Percentiles rank a stretch among this genome's conserved stretches.
Conservation (phyloP, 2,113 vertebrate species). For the Pimephales promelas region DNA sequence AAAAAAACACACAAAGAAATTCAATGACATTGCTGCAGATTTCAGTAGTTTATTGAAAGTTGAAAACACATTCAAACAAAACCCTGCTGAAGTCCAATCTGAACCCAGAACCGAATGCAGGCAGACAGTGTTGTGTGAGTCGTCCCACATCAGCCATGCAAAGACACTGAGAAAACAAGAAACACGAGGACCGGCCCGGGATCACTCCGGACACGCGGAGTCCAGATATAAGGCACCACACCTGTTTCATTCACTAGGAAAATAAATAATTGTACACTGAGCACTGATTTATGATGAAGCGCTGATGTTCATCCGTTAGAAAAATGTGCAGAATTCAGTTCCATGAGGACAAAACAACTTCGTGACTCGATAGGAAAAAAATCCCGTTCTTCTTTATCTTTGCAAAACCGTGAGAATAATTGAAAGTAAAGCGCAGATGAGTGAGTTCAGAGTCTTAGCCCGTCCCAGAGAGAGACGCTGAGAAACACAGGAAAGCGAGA, state of each 20-base stretch:
- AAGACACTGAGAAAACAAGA: not conserved
- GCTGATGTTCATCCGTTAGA: conserved; percentile 45
- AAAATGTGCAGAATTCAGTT: conserved; percentile 51
- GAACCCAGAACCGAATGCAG: conserved; percentile 15
- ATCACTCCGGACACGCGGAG: too few relatives aligned
- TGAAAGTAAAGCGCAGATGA: conserved; percentile 33
- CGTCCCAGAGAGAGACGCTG: conserved; percentile 12
- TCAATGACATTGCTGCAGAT: conserved; percentile 20
- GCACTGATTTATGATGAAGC: conserved; percentile 37
- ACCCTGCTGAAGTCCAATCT: conserved; percentile 41
- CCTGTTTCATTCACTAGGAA: conserved; percentile 68
- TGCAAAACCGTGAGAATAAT: not conserved
- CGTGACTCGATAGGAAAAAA: conserved; percentile 46
- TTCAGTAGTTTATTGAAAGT: conserved; percentile 59
- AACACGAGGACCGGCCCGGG: too few relatives aligned
- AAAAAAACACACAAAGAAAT: not conserved
- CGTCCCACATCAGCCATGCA: conserved; percentile 11
- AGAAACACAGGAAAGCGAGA: not conserved
- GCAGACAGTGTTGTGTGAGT: not conserved
- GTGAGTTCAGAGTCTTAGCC: conserved; percentile 14
- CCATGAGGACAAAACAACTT: conserved; percentile 28
- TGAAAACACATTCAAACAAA: conserved; percentile 52
- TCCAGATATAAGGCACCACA: conserved; percentile 72
- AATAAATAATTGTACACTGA: conserved; percentile 60
- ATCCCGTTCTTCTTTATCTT: conserved; percentile 24